Conservation (phyloP, 2,888 invertebrate genomes). For the Theodoxus fluviatilis region DNA sequence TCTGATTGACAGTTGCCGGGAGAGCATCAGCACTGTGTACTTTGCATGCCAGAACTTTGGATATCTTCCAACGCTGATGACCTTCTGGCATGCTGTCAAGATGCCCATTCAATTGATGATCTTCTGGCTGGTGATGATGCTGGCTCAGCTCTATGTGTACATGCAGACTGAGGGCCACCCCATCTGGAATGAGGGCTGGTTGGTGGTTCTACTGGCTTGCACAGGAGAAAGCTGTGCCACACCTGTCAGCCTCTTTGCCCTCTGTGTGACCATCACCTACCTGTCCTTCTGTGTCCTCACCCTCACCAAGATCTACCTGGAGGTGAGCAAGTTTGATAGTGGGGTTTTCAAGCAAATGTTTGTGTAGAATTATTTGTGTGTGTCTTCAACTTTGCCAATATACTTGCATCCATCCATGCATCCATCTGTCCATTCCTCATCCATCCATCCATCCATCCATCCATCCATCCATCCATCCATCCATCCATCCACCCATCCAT, state of each 20-base stretch:
- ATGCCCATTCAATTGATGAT: constrained; percentile 68
- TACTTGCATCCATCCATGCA: too few relatives aligned
- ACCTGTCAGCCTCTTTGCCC: constrained; percentile 68
- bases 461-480: too few relatives aligned
- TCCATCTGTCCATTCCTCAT: too few relatives aligned
- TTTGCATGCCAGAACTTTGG: constrained; percentile 56
- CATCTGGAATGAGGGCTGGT: constrained; percentile 61
- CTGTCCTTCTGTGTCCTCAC: constrained; percentile 65
- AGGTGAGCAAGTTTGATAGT: too few relatives aligned
- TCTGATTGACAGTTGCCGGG: constrained; percentile 60
- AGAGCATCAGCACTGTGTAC: constrained; percentile 43
- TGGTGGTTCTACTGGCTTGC: constrained; percentile 62
- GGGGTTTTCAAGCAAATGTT: too few relatives aligned
- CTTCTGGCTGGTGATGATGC: constrained; percentile 68
- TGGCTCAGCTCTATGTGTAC: constrained; percentile 64
- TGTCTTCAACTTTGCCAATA: too few relatives aligned
- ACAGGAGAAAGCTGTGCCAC: constrained; percentile 67
- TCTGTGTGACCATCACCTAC: constrained; percentile 69
- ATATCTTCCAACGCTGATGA: constrained; percentile 59
- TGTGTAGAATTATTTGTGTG: too few relatives aligned
- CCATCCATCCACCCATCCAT: too few relatives aligned
- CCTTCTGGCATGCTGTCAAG: constrained; percentile 66
- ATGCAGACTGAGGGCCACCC: constrained; percentile 51
- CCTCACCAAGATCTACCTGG: constrained; percentile 65
- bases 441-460: too few relatives aligned